phyloP scores from a whole-genome alignment of 2,113 vertebrate genomes.

The Bufo bufo region DNA sequence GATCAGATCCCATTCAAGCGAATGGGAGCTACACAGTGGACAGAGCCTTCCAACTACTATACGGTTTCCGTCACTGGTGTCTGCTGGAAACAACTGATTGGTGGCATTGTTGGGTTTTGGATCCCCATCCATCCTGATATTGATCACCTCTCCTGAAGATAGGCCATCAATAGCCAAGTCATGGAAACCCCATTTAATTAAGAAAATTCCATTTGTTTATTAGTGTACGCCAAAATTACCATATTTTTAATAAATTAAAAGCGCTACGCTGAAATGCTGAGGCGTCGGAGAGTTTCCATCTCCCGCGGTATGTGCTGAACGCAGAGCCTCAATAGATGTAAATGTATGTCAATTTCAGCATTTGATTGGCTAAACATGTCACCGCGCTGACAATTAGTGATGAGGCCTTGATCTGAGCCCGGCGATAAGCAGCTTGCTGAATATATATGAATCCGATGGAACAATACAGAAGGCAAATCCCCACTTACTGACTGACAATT shows the following conservation, averaged over 20 bases:
- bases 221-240: not conserved
- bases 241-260: not conserved
- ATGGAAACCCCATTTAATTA: too few relatives aligned
- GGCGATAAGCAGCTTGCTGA: not conserved
- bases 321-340: not conserved
- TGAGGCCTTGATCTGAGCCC: not conserved
- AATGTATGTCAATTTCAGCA: conserved; percentile 24
- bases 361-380: conserved; percentile 43
- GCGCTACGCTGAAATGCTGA: not conserved
- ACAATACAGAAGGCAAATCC: conserved; percentile 21
- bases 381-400: conserved; percentile 33
- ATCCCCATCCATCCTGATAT: too few relatives aligned
- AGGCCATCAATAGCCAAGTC: too few relatives aligned
- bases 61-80: too few relatives aligned
- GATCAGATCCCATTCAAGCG: too few relatives aligned
- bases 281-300: not conserved
- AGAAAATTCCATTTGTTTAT: too few relatives aligned
- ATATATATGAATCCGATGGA: conserved; percentile 2
- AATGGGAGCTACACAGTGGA: too few relatives aligned
- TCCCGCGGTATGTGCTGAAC: not conserved
- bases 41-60: too few relatives aligned
- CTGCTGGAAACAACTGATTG: too few relatives aligned
- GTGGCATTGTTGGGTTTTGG: too few relatives aligned
- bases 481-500: conserved; percentile 43
- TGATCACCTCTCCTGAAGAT: too few relatives aligned